Evolutionary conservation across 2,797 vertebrate genomes (phyloP), one percentile per base, ranked within the genome.

Genomic region (Rhynchonycteris naso): DNA sequence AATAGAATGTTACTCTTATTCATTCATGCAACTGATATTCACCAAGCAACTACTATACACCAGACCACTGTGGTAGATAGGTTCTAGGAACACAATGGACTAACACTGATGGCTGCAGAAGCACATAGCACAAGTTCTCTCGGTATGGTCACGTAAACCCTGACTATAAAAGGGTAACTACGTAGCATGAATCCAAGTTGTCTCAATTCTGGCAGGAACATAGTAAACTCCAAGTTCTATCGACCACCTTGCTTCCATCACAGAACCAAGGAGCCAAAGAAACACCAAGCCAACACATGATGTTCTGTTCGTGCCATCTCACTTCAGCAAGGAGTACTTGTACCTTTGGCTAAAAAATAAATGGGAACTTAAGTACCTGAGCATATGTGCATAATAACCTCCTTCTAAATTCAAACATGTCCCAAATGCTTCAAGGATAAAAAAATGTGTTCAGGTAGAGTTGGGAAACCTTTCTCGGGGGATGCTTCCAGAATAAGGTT

Each of bases 21-120:
- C n/a, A 81, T 74, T 59, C 63, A 63, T 58, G 50, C 26, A 91
- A 85, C 56, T 74, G 24, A 21, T 52, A 88, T 83, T 93, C 71
- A 92, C 11, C 50, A 43, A 81, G 38, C 33, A 92, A 69, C 74
- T 63, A 58, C 28, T 82, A 72, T 8, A 90, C 1, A 85, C 26
- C 13, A 86, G 50, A 52, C 33, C 21, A 71, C 65, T 21, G n/a
- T 28, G 24, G 28, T 33, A 80, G 63, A 30, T 59, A 76, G 58
- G 30, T 59, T 75, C 68, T 90, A 93, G 66, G 47, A 90, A 89
- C 35, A 95, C 18, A 89, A 83, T 79, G 83, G 74, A 75, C 22
- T 24, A 96, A 65, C 33, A 5, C 56, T 72, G 88, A 94, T 15
- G 18, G 76, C 26, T 10, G 5, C 22, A 87, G 56, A 90, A 91